These are phyloP conservation scores for Pterostichus madidus DNA, from an alignment of 2,888 invertebrate species.

Conservation along the genomic window DNA sequence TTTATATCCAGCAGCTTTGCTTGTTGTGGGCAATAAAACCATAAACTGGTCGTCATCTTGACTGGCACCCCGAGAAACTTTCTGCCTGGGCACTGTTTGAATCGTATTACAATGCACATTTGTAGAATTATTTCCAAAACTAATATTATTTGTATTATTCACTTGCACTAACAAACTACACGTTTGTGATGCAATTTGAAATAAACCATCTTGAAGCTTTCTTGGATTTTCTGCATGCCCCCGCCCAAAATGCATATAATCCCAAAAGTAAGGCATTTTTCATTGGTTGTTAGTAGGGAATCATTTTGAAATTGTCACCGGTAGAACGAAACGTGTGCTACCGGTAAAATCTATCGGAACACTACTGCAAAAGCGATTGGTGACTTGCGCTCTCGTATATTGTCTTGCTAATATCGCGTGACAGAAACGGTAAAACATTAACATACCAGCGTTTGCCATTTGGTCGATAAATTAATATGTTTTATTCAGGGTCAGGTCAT, in stretches of 20 bases:
- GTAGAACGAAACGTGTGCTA: constrained; percentile 32
- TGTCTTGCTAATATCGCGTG: constrained; percentile 64
- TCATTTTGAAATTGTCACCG: constrained; percentile 9
- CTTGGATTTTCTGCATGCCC: constrained; percentile 79
- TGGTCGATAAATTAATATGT: constrained; percentile 63
- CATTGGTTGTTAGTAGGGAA: constrained; percentile 4
- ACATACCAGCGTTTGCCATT: constrained; percentile 60
- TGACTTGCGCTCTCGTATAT: constrained; percentile 62
- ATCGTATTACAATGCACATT: constrained; percentile 81
- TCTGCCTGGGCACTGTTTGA: constrained; percentile 68
- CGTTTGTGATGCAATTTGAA: constrained; percentile 89
- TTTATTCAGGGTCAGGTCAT: constrained; percentile 61
- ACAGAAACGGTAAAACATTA: constrained; percentile 61
- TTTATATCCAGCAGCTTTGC: constrained; percentile 69
- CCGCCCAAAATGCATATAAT: constrained; percentile 76
- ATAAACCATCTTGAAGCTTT: constrained; percentile 86
- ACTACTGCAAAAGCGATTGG: constrained; percentile 51
- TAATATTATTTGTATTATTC: constrained; percentile 87
- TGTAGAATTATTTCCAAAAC: constrained; percentile 82
- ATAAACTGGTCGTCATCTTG: constrained; percentile 77
- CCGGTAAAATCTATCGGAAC: constrained; percentile 55
- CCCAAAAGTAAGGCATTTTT: constrained; percentile 82
- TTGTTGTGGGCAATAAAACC: constrained; percentile 79
- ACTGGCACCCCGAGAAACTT: constrained; percentile 59
- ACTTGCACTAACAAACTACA: constrained; percentile 88